Base-by-base conservation (phyloP, 1,140 invertebrate genomes). In the Drosophila albomicans region DNA sequence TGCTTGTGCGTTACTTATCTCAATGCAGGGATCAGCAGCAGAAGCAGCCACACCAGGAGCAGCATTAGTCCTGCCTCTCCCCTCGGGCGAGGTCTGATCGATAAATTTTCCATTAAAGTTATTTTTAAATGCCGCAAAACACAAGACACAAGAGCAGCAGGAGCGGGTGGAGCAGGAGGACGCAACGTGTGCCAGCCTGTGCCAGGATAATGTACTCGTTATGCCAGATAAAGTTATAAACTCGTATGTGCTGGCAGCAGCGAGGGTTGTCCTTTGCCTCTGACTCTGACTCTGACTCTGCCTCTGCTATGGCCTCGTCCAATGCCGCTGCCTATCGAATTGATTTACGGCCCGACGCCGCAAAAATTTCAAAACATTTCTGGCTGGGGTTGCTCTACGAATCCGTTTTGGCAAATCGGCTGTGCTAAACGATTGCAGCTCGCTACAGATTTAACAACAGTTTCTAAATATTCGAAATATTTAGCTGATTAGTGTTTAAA, bases 51-150 rank as follows among this genome's bases (percentile, higher is more conserved):
- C 3, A 48, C 46, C 43, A 61, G 56, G 15, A 69, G 56, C 20
- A 66, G 67, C 45, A 16, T 45, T 58, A 54, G 63, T 63, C 25
- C 51, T 63, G 28, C 3, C 20, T 13, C 54, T 59, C 20, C 2
- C 15, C 46, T 45, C 16, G 43, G 43, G 45, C 61, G 48, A 52
- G 67, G 73, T 62, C 79, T 86, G 81, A 85, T 91, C 89, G 89
- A 91, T 91, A 91, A 89, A 91, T 90, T 91, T 91, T 78, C 89
- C 89, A 91, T 91, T 91, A 91, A 91, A 89, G 89, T 91, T 91
- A 91, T 91, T 91, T 91, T 91, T 91, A 91, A 91, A 91, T 91
- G 81, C 89, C 81, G 85, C 78, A 78, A 66, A 82, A 80, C 81
- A 87, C 82, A 82, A 81, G 63, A 72, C 57, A 63, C 32, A 51